These are phyloP conservation scores for Plectrocnemia conspersa DNA, from an alignment of 1,140 invertebrate species.

Conservation along the genomic window DNA sequence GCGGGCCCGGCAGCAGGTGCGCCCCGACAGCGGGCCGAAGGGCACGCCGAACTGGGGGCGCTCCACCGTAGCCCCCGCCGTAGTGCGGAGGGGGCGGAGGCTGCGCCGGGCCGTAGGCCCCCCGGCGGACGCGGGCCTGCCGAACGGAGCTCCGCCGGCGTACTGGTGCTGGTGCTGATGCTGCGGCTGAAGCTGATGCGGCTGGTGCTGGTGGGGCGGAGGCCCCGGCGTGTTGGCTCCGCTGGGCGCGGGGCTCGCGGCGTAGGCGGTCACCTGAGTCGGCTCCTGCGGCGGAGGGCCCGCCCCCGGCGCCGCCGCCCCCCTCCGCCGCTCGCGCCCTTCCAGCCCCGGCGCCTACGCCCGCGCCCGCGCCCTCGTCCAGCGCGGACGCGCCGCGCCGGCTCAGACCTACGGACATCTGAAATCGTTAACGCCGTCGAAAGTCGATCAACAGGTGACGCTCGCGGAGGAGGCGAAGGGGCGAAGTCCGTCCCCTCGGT, in stretches of 20 bases:
- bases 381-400: slow-evolving; percentile 28
- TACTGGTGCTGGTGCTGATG: slow-evolving; percentile 12
- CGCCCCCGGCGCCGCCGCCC: neutral
- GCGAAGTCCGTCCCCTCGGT: no score
- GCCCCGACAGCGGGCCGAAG: slow-evolving; percentile 15
- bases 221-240: slow-evolving; percentile 33
- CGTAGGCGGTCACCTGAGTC: slow-evolving; percentile 24
- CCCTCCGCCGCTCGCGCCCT: neutral
- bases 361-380: slow-evolving; percentile 27
- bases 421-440: slow-evolving; percentile 30
- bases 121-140: slow-evolving; percentile 7
- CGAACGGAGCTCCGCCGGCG: slow-evolving; percentile 21
- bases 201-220: slow-evolving; percentile 19
- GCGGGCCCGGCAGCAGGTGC: slow-evolving; percentile 26
- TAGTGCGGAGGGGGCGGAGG: slow-evolving; percentile 31
- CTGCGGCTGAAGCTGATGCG: slow-evolving; percentile 16
- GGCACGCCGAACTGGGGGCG: slow-evolving; percentile 26
- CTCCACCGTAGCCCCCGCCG: slow-evolving; percentile 13
- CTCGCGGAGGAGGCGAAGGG: no score
- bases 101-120: slow-evolving; percentile 12
- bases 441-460: no score
- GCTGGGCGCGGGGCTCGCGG: slow-evolving; percentile 32
- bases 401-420: slow-evolving; percentile 33
- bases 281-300: neutral
- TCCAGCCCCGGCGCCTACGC: slow-evolving; percentile 20